Conservation (phyloP, 2,888 invertebrate genomes). For the Polydrusus tereticollis region DNA sequence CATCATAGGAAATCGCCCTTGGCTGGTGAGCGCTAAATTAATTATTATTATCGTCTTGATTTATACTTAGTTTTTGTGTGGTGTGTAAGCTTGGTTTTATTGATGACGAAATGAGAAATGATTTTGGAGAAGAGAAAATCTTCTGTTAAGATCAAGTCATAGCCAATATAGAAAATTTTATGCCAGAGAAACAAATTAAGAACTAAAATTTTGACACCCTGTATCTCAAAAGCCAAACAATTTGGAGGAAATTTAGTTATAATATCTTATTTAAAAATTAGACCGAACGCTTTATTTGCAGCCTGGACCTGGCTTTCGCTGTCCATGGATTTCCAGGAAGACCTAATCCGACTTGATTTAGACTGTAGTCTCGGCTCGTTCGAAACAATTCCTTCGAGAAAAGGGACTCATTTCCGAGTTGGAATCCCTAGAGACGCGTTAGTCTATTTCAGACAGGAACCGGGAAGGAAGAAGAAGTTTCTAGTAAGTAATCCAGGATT, state of each 20-base stretch:
- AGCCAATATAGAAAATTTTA: too few relatives aligned
- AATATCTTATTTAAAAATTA: background rate
- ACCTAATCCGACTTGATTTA: slow-evolving; percentile 64
- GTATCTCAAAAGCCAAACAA: too few relatives aligned
- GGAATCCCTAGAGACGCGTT: slow-evolving; percentile 65
- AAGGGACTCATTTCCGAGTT: slow-evolving; percentile 56
- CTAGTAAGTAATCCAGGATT: slow-evolving; percentile 58
- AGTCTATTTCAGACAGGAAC: slow-evolving; percentile 67
- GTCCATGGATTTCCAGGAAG: slow-evolving; percentile 62
- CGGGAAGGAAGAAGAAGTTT: slow-evolving; percentile 68
- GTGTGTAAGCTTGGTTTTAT: too few relatives aligned
- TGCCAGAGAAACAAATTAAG: too few relatives aligned
- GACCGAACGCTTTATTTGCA: slow-evolving; percentile 49
- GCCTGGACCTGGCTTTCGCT: slow-evolving; percentile 67
- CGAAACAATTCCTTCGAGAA: slow-evolving; percentile 59
- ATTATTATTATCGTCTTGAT: background rate
- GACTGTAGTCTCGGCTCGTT: slow-evolving; percentile 66
- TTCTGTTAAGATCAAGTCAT: too few relatives aligned
- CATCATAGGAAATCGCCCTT: slow-evolving; percentile 65
- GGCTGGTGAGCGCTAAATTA: slow-evolving; percentile 60
- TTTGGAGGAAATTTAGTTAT: too few relatives aligned
- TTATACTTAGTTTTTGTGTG: too few relatives aligned
- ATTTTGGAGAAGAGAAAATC: too few relatives aligned
- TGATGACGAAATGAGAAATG: too few relatives aligned
- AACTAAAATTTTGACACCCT: too few relatives aligned